These are phyloP conservation scores for Ormyrus labotus DNA, from an alignment of 2,888 invertebrate species.

Conservation along the genomic window DNA sequence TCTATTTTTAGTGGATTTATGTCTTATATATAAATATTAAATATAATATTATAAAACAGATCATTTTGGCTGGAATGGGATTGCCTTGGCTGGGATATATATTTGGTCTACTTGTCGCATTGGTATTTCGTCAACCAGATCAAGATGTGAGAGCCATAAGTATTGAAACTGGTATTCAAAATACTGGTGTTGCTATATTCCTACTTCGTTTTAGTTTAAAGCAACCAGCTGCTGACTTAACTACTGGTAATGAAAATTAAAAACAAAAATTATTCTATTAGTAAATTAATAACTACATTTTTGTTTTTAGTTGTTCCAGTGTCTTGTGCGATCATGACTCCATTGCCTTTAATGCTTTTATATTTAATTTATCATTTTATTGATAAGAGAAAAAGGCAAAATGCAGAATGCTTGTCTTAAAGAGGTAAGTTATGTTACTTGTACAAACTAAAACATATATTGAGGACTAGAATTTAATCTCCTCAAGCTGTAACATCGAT, in stretches of 20 bases:
- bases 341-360: slow-evolving; percentile 85
- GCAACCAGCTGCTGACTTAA: slow-evolving; percentile 92
- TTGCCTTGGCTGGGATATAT: slow-evolving; percentile 90
- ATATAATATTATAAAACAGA: slow-evolving; percentile 77
- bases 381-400: no score
- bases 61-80: slow-evolving; percentile 86
- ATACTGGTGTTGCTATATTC: slow-evolving; percentile 94
- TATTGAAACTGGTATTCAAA: slow-evolving; percentile 95
- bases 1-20: slow-evolving; percentile 2
- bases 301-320: slow-evolving; percentile 87
- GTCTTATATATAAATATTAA: background rate
- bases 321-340: slow-evolving; percentile 94
- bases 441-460: no score
- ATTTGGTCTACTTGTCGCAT: slow-evolving; percentile 82
- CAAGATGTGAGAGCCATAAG: slow-evolving; percentile 90
- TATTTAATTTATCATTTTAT: slow-evolving; percentile 59
- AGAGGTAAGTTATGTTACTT: no score
- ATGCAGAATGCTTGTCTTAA: no score
- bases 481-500: slow-evolving; percentile 49
- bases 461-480: background rate
- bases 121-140: slow-evolving; percentile 79
- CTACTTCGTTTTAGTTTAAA: slow-evolving; percentile 87
- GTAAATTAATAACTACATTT: slow-evolving; percentile 45
- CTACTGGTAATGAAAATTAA: slow-evolving; percentile 80
- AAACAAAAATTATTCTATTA: slow-evolving; percentile 20